Conservation (phyloP, 2,113 vertebrate species). For the Rutilus rutilus region DNA sequence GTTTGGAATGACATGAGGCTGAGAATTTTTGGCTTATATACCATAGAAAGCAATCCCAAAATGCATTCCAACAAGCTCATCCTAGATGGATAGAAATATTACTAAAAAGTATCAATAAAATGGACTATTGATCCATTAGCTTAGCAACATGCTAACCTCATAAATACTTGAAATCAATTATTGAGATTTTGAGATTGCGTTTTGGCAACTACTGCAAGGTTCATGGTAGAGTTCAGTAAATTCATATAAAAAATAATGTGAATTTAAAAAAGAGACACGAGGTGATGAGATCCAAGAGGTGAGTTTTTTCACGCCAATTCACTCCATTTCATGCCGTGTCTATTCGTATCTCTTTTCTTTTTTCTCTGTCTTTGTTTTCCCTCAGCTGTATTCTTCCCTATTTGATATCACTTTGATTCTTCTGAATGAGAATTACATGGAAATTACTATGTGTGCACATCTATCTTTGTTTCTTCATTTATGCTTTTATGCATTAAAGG, state of each 20-base stretch:
- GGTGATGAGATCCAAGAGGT: conserved; percentile 17
- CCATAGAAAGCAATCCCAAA: background rate
- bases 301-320: conserved; percentile 38
- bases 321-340: conserved; percentile 43
- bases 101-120: background rate
- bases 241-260: background rate
- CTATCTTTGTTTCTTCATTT: background rate
- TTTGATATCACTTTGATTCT: conserved; percentile 22
- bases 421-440: background rate
- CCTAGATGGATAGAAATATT: background rate
- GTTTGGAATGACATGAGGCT: too few species aligned
- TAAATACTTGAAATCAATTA: background rate
- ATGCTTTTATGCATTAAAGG: conserved; percentile 32
- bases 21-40: background rate
- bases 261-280: conserved; percentile 14
- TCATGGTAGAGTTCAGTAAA: background rate
- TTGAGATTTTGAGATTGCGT: background rate
- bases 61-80: background rate
- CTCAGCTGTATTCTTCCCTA: background rate
- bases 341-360: conserved; percentile 28
- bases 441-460: background rate
- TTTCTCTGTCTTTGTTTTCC: conserved; percentile 28
- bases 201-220: background rate
- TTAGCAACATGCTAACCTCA: background rate
- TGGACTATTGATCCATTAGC: background rate